phyloP scores from a whole-genome alignment of 2,113 vertebrate species.

The Hemibagrus wyckioides region DNA sequence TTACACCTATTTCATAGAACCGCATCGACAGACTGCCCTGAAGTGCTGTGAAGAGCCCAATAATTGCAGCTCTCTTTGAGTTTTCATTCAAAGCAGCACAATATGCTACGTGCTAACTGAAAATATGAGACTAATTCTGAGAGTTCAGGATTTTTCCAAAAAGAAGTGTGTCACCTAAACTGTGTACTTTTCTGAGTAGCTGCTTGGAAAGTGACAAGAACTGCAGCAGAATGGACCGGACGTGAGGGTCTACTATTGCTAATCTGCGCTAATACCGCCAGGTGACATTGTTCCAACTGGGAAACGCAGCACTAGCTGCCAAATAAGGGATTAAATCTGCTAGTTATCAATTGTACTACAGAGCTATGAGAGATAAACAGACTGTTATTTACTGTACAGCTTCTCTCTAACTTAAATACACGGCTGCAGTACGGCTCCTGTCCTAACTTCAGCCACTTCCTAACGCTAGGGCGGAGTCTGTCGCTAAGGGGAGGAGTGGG shows the following conservation, averaged over 20 bases:
- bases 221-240: constrained; percentile 9
- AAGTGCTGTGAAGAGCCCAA: constrained; percentile 7
- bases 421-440: constrained; percentile 5
- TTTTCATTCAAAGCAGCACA: neutral
- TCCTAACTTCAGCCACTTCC: neutral
- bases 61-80: neutral
- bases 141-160: neutral
- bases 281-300: constrained; percentile 18
- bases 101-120: neutral
- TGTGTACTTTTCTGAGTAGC: neutral
- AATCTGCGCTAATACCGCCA: constrained; percentile 9
- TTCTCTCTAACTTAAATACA: neutral
- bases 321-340: constrained; percentile 23
- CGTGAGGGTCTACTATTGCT: constrained; percentile 4
- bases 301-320: constrained; percentile 6
- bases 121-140: neutral
- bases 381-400: neutral
- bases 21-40: neutral
- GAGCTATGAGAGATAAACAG: neutral
- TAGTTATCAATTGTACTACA: constrained; percentile 25
- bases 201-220: neutral
- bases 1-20: neutral
- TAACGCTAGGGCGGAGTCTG: constrained; percentile 39
- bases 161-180: neutral
- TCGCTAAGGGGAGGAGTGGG: constrained; percentile 57